Evolutionary conservation across 2,888 invertebrate genomes (phyloP), one percentile per base, ranked within the genome.

Genomic region (Drosophila antonietae): DNA sequence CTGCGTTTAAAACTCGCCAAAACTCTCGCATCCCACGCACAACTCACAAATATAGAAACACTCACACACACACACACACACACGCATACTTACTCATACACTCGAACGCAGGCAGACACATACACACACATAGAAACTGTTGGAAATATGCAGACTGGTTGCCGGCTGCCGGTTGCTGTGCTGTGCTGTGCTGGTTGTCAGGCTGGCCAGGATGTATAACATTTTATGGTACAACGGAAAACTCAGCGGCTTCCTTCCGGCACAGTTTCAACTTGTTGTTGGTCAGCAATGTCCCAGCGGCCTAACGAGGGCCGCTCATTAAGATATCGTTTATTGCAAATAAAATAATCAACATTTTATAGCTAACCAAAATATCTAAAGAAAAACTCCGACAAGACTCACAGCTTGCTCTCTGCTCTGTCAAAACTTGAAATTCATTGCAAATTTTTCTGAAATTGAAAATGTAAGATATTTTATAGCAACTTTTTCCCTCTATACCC

Each of bases 181-280:
- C 28, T 28, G 28, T 41, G 35, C 18, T 41, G 15, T 41, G 20
- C 51, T 41, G 49, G 23, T 35, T 67, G 70, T 71, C 56, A 63
- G 49, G 14, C 66, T 43, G 57, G 18, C 57, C 83, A 84, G 83
- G 84, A 83, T 87, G 79, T 83, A 78, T 73, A 87, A 76, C 78
- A 83, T 88, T 85, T 85, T 88, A 84, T 88, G 78, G 85, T 78
- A 82, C 82, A 85, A 68, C 85, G 83, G 74, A 84, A 84, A 84
- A 82, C 83, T 85, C 88, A 78, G 72, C 77, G 72, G 65, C 68
- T 88, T 84, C 88, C 84, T 88, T 84, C 88, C 88, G 84, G 88
- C 80, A 71, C 70, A 84, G 69, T 87, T 83, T 75, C 58, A 61
- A 63, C 72, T 68, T 75, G 62, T 72, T 73, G 63, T 72, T 73